These are phyloP conservation scores for Hypotaenidia philippensis DNA, from an alignment of 2,797 vertebrate genomes.

Conservation along the genomic window DNA sequence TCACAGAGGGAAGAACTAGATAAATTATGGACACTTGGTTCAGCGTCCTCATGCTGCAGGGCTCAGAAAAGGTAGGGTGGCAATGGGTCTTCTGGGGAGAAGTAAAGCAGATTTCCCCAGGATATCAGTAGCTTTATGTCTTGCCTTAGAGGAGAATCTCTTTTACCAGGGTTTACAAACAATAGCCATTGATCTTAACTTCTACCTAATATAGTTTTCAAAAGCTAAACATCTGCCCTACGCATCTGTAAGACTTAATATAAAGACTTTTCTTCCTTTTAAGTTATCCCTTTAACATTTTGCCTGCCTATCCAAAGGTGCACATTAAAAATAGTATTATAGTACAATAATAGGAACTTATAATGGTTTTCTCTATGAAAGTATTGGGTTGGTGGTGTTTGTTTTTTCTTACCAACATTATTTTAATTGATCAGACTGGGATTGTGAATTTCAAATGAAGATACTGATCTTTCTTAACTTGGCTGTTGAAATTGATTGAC, in stretches of 20 bases:
- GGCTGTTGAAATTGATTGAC: background rate
- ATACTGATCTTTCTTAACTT: background rate
- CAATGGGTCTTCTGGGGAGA: accelerated
- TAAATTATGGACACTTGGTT: background rate
- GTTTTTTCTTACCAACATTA: background rate
- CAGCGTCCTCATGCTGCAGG: background rate
- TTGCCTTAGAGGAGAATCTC: background rate
- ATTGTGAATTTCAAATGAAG: background rate
- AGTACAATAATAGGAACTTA: background rate
- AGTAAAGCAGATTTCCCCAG: background rate
- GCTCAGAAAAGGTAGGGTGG: background rate
- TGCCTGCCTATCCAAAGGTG: background rate
- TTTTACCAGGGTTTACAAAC: background rate
- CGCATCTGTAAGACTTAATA: background rate
- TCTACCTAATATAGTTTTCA: background rate
- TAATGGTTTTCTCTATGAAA: background rate
- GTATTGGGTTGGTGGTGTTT: background rate
- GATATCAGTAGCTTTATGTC: background rate
- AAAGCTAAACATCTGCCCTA: background rate
- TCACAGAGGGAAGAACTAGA: background rate
- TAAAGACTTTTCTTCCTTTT: background rate
- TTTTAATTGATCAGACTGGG: background rate
- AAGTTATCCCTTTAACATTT: background rate
- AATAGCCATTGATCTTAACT: background rate
- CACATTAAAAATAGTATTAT: background rate